Evolutionary conservation across 2,888 invertebrate genomes (phyloP).

Genomic region (Ptilodon capucinus): DNA sequence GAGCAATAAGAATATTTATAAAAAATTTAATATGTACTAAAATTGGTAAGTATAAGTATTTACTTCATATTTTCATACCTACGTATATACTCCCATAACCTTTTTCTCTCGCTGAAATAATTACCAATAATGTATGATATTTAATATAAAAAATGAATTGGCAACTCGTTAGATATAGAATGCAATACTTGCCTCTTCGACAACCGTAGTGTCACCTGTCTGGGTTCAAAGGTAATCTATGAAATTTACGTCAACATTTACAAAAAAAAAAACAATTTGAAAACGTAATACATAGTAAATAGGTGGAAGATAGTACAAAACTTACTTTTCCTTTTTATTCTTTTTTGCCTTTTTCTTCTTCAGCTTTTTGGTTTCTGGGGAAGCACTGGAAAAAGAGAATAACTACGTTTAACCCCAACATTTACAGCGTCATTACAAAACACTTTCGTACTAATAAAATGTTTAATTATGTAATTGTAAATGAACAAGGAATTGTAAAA

Average conservation of each 20-base stretch:
- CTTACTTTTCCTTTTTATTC: slow-evolving; percentile 88
- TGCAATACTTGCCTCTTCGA: slow-evolving; percentile 71
- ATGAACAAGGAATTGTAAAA: not conserved
- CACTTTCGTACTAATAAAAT: not conserved
- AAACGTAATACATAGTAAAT: slow-evolving; percentile 18
- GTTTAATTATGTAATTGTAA: not conserved
- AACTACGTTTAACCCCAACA: not conserved
- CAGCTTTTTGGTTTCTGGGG: slow-evolving; percentile 87
- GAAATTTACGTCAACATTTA: slow-evolving; percentile 43
- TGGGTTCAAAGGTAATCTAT: slow-evolving; percentile 64
- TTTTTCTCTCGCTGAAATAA: slow-evolving; percentile 76
- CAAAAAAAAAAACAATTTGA: slow-evolving; percentile 26
- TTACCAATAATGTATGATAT: slow-evolving; percentile 29
- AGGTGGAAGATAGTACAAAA: slow-evolving; percentile 29
- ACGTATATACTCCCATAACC: slow-evolving; percentile 69
- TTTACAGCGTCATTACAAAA: too few relatives aligned
- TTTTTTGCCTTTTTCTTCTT: slow-evolving; percentile 92
- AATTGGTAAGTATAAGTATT: not conserved
- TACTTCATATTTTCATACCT: slow-evolving; percentile 58
- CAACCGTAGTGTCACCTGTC: slow-evolving; percentile 71
- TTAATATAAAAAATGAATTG: slow-evolving; percentile 12
- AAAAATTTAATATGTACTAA: too few relatives aligned
- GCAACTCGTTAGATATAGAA: slow-evolving; percentile 12
- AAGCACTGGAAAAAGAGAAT: slow-evolving; percentile 80
- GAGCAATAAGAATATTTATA: not conserved